Evolutionary conservation across 2,888 invertebrate genomes (phyloP).

Genomic region (Ormyrus thymus): DNA sequence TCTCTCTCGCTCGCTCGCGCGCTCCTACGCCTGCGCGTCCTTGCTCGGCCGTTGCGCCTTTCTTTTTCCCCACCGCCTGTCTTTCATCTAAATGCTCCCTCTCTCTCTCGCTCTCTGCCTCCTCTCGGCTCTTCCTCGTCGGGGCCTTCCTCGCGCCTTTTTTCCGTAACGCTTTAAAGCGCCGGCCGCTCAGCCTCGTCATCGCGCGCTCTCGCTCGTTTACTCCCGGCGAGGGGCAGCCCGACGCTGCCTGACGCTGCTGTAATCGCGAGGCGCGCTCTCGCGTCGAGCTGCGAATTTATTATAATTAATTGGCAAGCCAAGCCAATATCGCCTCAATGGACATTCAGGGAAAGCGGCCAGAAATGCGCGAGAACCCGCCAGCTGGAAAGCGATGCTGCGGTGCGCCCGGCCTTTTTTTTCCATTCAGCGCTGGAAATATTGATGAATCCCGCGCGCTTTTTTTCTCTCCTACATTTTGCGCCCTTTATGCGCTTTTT

Average conservation of each 20-base stretch:
- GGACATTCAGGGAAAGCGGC: background rate
- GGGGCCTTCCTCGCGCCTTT: background rate
- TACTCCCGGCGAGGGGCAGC: slow-evolving; percentile 59
- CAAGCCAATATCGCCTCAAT: slow-evolving; percentile 13
- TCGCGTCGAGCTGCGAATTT: slow-evolving; percentile 9
- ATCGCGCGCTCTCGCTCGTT: slow-evolving; percentile 62
- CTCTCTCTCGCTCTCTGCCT: slow-evolving; percentile 46
- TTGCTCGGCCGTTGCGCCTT: slow-evolving; percentile 53
- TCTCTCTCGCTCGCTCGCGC: slow-evolving; percentile 58
- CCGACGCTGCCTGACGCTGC: background rate
- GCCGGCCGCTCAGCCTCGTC: slow-evolving; percentile 62
- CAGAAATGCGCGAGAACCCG: slow-evolving; percentile 1
- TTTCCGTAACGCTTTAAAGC: slow-evolving; percentile 25
- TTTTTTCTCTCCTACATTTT: background rate
- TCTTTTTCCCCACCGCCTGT: slow-evolving; percentile 27
- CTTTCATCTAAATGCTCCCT: slow-evolving; percentile 25
- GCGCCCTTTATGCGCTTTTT: background rate
- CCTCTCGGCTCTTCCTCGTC: slow-evolving; percentile 3
- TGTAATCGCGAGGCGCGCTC: background rate
- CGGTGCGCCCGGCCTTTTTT: background rate
- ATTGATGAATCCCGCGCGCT: background rate
- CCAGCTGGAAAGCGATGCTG: slow-evolving; percentile 6
- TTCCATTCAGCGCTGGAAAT: slow-evolving; percentile 15
- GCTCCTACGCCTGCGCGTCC: slow-evolving; percentile 63
- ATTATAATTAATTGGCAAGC: slow-evolving; percentile 49